These are phyloP conservation scores for Delia radicum DNA, from an alignment of 1,140 invertebrate species.

Conservation along the genomic window DNA sequence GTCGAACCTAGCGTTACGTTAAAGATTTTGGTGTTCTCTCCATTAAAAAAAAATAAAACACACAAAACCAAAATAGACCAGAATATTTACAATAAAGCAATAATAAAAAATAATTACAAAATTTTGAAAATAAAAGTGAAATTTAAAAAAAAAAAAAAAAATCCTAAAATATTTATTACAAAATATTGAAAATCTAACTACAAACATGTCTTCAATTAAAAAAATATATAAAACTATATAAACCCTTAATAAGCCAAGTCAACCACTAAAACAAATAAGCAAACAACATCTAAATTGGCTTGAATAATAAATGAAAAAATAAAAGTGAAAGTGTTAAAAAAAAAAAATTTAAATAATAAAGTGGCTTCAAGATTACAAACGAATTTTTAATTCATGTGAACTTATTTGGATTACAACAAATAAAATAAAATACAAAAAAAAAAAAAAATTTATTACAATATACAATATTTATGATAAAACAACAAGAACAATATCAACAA, in stretches of 20 bases:
- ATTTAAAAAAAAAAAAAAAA: not conserved
- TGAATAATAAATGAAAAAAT: not conserved
- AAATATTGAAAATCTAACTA: not conserved
- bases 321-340: not conserved
- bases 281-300: not conserved
- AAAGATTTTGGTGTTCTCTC: conserved; percentile 5
- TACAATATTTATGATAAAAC: too few species aligned
- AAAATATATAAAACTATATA: not conserved
- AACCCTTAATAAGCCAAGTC: not conserved
- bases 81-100: not conserved
- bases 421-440: not conserved
- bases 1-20: conserved; percentile 21
- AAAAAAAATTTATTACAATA: not conserved
- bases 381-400: not conserved
- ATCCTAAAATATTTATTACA: not conserved
- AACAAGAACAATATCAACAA: not conserved
- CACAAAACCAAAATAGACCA: conserved; percentile 1
- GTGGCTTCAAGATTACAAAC: not conserved
- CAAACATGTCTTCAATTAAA: not conserved
- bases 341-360: not conserved
- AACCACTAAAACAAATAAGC: not conserved
- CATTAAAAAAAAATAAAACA: not conserved
- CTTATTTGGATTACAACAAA: not conserved
- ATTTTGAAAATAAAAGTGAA: conserved; percentile 1
- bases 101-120: not conserved